These are phyloP conservation scores for Taurulus bubalis DNA, from an alignment of 2,113 vertebrate species.

Conservation along the genomic window DNA sequence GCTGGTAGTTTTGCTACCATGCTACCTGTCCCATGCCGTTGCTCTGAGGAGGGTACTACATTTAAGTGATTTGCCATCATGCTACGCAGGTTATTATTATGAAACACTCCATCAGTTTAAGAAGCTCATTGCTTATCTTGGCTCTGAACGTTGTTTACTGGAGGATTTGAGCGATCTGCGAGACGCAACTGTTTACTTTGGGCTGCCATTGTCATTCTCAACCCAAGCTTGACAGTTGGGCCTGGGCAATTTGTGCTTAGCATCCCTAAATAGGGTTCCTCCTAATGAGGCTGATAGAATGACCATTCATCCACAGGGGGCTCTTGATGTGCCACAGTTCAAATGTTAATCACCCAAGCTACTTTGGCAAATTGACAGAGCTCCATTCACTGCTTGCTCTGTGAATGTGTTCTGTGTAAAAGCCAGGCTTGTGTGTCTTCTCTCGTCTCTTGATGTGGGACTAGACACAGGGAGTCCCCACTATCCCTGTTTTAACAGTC, in stretches of 20 bases:
- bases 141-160: conserved; percentile 68
- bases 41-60: conserved; percentile 46
- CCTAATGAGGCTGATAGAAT: conserved; percentile 80
- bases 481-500: conserved; percentile 74
- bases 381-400: conserved; percentile 73
- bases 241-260: conserved; percentile 78
- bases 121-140: conserved; percentile 71
- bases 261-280: conserved; percentile 75
- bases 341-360: conserved; percentile 84
- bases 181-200: conserved; percentile 69
- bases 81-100: conserved; percentile 69
- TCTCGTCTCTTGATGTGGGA: conserved; percentile 59
- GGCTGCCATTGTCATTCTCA: conserved; percentile 68
- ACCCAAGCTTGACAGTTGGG: conserved; percentile 73
- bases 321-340: conserved; percentile 79
- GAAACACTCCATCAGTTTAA: conserved; percentile 70
- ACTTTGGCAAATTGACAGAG: conserved; percentile 82
- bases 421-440: conserved; percentile 68
- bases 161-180: conserved; percentile 56
- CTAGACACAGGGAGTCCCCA: conserved; percentile 63
- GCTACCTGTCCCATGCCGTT: conserved; percentile 31
- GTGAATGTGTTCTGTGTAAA: conserved; percentile 67
- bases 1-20: conserved; percentile 19
- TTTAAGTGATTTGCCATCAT: conserved; percentile 41
- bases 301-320: conserved; percentile 81